Percentiles rank a stretch among this genome's conserved stretches.
Conservation (phyloP, 2,797 vertebrate species). For the Octomys mimax region DNA sequence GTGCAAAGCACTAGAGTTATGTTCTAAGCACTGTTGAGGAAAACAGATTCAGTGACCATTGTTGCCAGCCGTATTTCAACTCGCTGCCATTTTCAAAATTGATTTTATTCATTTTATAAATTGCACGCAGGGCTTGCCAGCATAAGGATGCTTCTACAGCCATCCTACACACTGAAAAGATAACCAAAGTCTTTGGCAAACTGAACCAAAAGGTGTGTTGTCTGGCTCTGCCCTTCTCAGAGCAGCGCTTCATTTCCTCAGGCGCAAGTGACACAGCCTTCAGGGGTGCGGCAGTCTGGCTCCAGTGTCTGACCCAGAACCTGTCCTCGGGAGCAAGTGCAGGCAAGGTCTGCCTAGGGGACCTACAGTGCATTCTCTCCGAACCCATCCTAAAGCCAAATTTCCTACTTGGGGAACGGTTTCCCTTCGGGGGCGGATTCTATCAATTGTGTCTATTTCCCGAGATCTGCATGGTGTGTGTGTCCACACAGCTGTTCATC, state of each 20-base stretch:
- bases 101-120: conserved; percentile 77
- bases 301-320: not conserved
- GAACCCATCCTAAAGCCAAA: not conserved
- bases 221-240: not conserved
- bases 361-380: not conserved
- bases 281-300: not conserved
- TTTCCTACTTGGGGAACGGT: conserved; percentile 11
- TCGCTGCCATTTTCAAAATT: conserved; percentile 65
- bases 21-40: conserved; percentile 53
- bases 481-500: not conserved
- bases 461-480: not conserved
- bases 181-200: conserved; percentile 36
- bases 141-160: conserved; percentile 39
- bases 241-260: not conserved
- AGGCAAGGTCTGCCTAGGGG: not conserved
- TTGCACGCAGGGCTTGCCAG: conserved; percentile 37
- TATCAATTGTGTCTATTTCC: not conserved
- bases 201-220: conserved; percentile 4
- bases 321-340: not conserved
- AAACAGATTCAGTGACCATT: conserved; percentile 70
- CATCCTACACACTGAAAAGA: not conserved
- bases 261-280: not conserved
- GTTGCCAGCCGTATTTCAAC: conserved; percentile 44
- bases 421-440: not conserved
- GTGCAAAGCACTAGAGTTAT: not conserved